Evolutionary conservation across 2,888 invertebrate species (phyloP), one percentile per base, ranked within the genome.

Genomic region (Pteria penguin): DNA sequence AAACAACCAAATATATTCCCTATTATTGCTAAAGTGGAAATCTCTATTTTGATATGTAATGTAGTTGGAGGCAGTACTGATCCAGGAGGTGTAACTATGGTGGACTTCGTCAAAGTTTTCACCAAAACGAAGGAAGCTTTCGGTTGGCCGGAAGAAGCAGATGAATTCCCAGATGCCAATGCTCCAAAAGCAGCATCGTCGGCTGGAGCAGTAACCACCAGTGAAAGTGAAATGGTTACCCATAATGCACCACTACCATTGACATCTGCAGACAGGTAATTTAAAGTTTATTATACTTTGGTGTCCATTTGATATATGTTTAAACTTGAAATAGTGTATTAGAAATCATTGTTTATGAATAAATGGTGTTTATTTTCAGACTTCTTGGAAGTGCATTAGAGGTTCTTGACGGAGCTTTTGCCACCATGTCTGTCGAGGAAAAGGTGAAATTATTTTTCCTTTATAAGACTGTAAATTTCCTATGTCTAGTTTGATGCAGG

Each of bases 101-200:
- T 99, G 0, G 98, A 99, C 92, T 97, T 96, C 62, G 95, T 98
- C 27, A 98, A 98, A 94, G 95, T 97, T 26, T 98, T 98, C 91
- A 97, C 97, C 0, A 98, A 97, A 93, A 96, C 97, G 1, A 98
- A 98, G 92, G 98, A 98, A 90, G 94, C 96, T 0, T 98, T 98
- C 89, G 98, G 98, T 57, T 98, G 98, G 98, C 98, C 98, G 0
- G 98, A 98, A 91, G 98, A 98, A 88, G 95, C 94, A 8, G 98
- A 98, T 87, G 98, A 98, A 60, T 90, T 89, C 75, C 84, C 84
- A n/a, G 90, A 90, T 58, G 72, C 82, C 26, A 80, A 83, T 24
- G 78, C 83, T 27, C 71, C 76, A 27, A 74, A 68, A 24, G 26
- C 65, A 0, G 58, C 80, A 3, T 57, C 74, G 24, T 65, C 82